Base-by-base conservation (phyloP, 2,797 vertebrate genomes). In the Chaetophractus vellerosus region DNA sequence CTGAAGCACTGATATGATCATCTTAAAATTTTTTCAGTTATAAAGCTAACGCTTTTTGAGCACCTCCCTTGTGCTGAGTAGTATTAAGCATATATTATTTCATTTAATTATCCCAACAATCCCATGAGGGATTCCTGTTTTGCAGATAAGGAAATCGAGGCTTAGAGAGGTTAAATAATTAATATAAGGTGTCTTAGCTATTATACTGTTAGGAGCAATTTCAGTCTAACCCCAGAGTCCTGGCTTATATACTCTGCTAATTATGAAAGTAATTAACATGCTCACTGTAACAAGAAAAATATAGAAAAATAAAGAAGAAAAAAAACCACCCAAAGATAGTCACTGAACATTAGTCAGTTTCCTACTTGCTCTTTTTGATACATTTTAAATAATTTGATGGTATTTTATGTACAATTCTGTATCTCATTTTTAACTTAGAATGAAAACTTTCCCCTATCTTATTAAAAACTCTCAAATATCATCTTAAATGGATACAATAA, bases 381-480 rank as follows among this genome's bases (percentile, higher is more conserved):
- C 4, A 36, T 41, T 81, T 81, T 41, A 5, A 84, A 52, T 87
- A 63, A 64, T 50, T 63, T 76, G 61, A 36, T 81, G 24, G 16
- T 15, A 72, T 64, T 88, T 74, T 66, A 41, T 28, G 23, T 45
- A 80, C 4, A 88, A 28, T 64, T 74, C 74, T 26, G 36, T 74
- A 57, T 74, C 16, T 9, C 2, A 66, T 55, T 85, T 85, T 61
- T 11, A 61, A 71, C 50, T 92, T 48, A 38, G 19, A 87, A 16
- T 80, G 74, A 33, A 41, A 80, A 33, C 9, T 61, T 79, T 80
- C 87, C 14, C 48, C 36, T 63, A 61, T 61, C 9, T 63, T 79
- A 80, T 26, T 78, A 80, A 92, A 84, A 86, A 86, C 24, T 61
- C 64, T n/a, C 38, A 79, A 31, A 61, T 71, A 71, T 26, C 45